These are phyloP conservation scores for Drosophila mauritiana DNA, from an alignment of 1,140 invertebrate species.

Conservation along the genomic window DNA sequence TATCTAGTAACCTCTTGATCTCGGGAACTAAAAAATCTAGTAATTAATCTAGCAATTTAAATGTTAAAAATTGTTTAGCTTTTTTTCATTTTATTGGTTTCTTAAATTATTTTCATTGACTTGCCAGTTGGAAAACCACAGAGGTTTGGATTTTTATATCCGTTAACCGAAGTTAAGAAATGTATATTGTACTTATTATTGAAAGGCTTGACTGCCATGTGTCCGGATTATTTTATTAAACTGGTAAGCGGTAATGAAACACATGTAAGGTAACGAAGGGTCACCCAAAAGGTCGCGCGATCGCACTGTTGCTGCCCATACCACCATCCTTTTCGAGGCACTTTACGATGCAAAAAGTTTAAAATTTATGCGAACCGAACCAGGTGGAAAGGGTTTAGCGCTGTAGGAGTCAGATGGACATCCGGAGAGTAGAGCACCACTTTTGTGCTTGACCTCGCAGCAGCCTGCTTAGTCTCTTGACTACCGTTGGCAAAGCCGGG, in stretches of 20 bases:
- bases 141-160: no score
- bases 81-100: no score
- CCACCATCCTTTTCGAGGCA: constrained; percentile 32
- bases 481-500: constrained; percentile 30
- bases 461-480: constrained; percentile 75
- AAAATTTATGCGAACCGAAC: constrained; percentile 59
- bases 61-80: no score
- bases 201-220: constrained; percentile 8
- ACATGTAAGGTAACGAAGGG: constrained; percentile 2
- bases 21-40: no score
- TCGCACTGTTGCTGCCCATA: not conserved
- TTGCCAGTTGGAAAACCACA: no score
- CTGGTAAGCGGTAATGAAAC: not conserved
- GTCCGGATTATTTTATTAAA: not conserved
- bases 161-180: not conserved
- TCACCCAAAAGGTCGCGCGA: not conserved
- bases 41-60: no score
- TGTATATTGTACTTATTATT: constrained; percentile 19
- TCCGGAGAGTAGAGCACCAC: constrained; percentile 67
- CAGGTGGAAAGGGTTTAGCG: not conserved
- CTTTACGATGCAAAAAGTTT: constrained; percentile 59
- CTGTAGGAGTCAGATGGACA: constrained; percentile 28
- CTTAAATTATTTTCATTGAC: no score
- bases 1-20: no score
- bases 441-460: constrained; percentile 75